Conservation (phyloP, 1,140 invertebrate species). For the Muscidifurax raptorellus region DNA sequence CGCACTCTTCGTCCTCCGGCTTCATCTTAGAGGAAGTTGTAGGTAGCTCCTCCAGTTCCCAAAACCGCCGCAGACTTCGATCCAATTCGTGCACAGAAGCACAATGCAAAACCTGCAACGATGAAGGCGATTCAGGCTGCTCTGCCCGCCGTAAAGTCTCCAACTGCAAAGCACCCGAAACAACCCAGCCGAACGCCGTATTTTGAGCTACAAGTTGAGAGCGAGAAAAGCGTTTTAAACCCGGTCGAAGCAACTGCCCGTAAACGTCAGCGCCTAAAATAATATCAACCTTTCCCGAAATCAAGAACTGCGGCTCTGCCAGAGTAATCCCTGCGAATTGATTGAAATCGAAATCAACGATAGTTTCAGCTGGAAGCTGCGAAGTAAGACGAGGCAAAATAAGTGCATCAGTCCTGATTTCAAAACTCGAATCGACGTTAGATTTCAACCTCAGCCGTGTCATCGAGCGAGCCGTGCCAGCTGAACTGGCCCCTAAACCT, state of each 20-base stretch:
- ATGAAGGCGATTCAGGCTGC: background rate
- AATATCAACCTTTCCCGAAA: conserved; percentile 22
- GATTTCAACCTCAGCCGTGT: background rate
- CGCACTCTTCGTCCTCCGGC: conserved; percentile 20
- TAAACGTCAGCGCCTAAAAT: conserved; percentile 46
- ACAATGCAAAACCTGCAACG: background rate
- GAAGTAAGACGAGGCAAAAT: conserved; percentile 24
- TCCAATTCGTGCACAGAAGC: background rate
- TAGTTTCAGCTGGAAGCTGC: background rate
- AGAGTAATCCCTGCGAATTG: conserved; percentile 16
- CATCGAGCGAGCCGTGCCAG: background rate
- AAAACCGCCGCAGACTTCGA: conserved; percentile 40
- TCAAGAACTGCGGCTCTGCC: conserved; percentile 32
- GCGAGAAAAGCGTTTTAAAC: background rate
- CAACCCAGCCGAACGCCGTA: conserved; percentile 59
- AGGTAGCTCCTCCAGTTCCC: conserved; percentile 42
- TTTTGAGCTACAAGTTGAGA: conserved; percentile 56
- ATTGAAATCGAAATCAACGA: background rate
- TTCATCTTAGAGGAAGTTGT: background rate
- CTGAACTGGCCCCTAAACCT: too few species aligned
- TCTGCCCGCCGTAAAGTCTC: conserved; percentile 29
- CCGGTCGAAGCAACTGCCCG: conserved; percentile 10
- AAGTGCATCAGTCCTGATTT: background rate
- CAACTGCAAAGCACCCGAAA: conserved; percentile 46
- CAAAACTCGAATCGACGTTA: background rate